Evolutionary conservation across 2,888 invertebrate species (phyloP), one percentile per base, ranked within the genome.

Genomic region (Platycheirus rosarum): DNA sequence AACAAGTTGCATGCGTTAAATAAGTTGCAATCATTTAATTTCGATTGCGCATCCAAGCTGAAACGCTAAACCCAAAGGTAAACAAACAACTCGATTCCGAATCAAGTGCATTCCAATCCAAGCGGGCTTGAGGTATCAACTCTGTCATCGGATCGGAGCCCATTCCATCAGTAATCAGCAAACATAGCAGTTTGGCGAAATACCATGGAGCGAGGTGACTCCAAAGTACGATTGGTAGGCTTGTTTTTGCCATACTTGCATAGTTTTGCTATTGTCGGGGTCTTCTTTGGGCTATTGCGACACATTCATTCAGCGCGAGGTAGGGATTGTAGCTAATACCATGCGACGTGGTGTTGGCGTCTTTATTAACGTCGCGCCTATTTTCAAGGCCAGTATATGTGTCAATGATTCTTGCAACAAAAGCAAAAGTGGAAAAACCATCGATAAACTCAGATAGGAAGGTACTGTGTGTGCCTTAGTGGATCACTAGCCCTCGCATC

Each of bases 401-500:
- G 78, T 79, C 78, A 79, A 79, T 79, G 78, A 55, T 74, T 68
- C 55, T 74, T 62, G 68, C 78, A 74, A 74, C 62, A 74, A 79
- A 74, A 73, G 42, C 73, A 79, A 74, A 73, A 55, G 62, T 74
- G 68, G 68, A 79, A 79, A 79, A 79, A 26, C 78, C 78, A 68
- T 79, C 74, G 55, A 57, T 55, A 55, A 11, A 57, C 1, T 32
- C 3, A 23, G 6, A 6, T 37, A 55, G 13, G 13, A 8, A 55
- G 6, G 23, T 53, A 13, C 49, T 29, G 20, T 37, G 37, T 35
- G 23, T 14, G 40, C 9, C 23, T 23, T 14, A 23, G 40, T 46
- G 20, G 35, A 46, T 60, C 55, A 65, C 51, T 51, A 60, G 44
- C 49, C 32, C 9, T 26, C 35, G 29, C 42, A 16, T 23, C 14